Evolutionary conservation across 2,888 invertebrate species (phyloP), one percentile per base, ranked within the genome.

Genomic region (Callyntrura sp.): DNA sequence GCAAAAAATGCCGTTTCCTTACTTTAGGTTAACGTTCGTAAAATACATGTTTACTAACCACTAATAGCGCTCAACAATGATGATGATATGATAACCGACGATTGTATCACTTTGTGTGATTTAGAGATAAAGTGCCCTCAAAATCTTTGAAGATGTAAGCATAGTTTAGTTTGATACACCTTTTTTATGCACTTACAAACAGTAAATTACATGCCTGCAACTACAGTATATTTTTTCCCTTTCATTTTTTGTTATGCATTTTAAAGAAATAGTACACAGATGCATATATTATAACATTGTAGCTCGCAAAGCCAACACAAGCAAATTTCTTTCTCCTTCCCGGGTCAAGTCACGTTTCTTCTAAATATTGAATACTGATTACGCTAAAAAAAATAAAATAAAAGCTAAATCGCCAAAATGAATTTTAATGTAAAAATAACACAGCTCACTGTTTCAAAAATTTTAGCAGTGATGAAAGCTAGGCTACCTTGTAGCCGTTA

Each of bases 21-120:
- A 14, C 45, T 48, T 11, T 12, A 11, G 45, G n/a, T n/a, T n/a
- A 73, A 73, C 48, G 12, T 73, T 73, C 4, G 11, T 73, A 73
- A 73, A 35, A 73, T 17, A 73, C 73, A 48, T 45, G 73, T 73
- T 73, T 73, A 73, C 48, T 73, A 12, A 73, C 73, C 73, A 73
- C 73, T 73, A 73, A 45, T 73, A 48, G 23, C n/a, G n/a, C n/a
- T n/a, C n/a, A n/a, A n/a, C 14, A 43, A 45, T 45, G 17, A 65
- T 28, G 35, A 35, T 35, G 35, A 35, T 35, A 35, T 35, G 35
- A 35, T 35, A 43, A 17, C n/a, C 45, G 1, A 17, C n/a, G 68
- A 68, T 68, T 45, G 43, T 45, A 73, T 23, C 0, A 70, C 45
- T 48, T 48, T n/a, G n/a, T n/a, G n/a, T n/a, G n/a, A n/a, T 48